Base-by-base conservation (phyloP, 2,797 vertebrate genomes). In the Echeneis naucrates region DNA sequence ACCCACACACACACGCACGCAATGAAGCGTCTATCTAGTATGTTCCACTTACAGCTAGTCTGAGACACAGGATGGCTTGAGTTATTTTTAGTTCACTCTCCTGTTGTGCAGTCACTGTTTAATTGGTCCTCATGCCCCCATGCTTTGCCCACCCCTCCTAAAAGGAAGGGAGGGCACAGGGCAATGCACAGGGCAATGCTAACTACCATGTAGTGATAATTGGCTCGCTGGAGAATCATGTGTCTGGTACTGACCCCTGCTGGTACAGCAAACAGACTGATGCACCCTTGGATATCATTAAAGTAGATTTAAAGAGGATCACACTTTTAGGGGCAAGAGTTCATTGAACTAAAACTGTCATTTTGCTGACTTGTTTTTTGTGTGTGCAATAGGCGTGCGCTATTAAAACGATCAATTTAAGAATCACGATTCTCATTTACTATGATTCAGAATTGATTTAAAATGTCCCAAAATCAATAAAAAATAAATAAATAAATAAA, bases 81-180 rank as follows among this genome's bases (percentile, higher is more conserved):
- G 72, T 75, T 91, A 87, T 93, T 92, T 91, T 92, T 84, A 88
- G 90, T 65, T 40, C 68, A 57, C 54, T 51, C 62, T 85, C 87
- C 80, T 81, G 77, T 81, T 87, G 82, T 87, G 76, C 78, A 89
- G 81, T 83, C 85, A 82, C 60, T 85, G 77, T 85, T 90, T 89
- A 90, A 91, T 88, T 88, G 75, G 56, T 79, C 75, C 78, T 84
- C 78, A 89, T 85, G 81, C 79, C 73, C 76, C 72, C 52, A 13
- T 74, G 78, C 68, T 37, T 81, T 23, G 0, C 59, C 67, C 83
- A 61, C 48, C 69, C 69, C 63, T 52, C 48, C 50, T n/a, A n/a
- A n/a, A n/a, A n/a, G n/a, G n/a, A n/a, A n/a, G n/a, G n/a, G n/a
- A n/a, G n/a, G n/a, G n/a, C n/a, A 71, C 17, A 72, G 48, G 55